phyloP scores from a whole-genome alignment of 2,113 vertebrate species.

The Mormyrus iriodes region DNA sequence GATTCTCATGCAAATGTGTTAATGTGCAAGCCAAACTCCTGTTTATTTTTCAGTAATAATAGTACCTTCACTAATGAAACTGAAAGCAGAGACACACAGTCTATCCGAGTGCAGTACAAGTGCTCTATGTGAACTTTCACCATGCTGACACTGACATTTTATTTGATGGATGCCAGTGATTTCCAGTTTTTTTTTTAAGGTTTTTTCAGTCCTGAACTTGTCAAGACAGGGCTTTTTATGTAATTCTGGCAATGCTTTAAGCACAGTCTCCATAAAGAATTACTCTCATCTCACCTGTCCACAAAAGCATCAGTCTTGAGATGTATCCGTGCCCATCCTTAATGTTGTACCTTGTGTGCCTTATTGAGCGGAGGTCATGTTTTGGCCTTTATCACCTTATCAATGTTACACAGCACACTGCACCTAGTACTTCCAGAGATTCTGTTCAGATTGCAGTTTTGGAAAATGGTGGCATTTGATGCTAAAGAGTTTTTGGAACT shows the following conservation, averaged over 20 bases:
- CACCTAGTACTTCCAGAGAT: no score
- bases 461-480: no score
- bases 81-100: background rate
- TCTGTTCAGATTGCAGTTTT: no score
- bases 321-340: no score
- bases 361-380: no score
- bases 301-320: no score
- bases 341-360: no score
- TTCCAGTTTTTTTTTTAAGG: background rate
- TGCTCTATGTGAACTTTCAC: background rate
- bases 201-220: background rate
- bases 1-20: background rate
- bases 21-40: background rate
- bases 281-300: no score
- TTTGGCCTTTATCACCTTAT: no score
- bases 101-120: background rate
- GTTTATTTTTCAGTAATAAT: background rate
- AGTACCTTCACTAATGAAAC: background rate
- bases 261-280: no score
- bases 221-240: background rate
- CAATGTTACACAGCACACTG: no score
- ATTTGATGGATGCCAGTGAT: background rate
- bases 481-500: no score
- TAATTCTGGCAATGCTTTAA: background rate
- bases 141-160: background rate